A percentile compares a stretch with the other conserved stretches of the same genome.
Evolutionary conservation across 2,888 invertebrate genomes (phyloP).

Genomic region (Dascillus cervinus): DNA sequence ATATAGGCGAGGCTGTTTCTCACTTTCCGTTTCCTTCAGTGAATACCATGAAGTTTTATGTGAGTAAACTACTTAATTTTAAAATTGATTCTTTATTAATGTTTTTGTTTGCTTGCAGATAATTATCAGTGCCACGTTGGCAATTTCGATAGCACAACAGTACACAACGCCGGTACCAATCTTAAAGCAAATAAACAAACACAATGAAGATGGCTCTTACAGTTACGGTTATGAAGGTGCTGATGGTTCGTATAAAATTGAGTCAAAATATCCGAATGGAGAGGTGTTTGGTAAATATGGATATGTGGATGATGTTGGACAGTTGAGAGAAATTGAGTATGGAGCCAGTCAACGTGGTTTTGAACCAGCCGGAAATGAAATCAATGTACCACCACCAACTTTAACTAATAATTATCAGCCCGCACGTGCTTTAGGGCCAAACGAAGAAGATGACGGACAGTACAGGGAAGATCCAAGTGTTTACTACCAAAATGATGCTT

Average conservation of each 20-base stretch:
- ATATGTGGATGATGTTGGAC: conserved; percentile 74
- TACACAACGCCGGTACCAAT: conserved; percentile 73
- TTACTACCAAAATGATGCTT: conserved; percentile 61
- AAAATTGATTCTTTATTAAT: background rate
- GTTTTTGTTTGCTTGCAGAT: background rate
- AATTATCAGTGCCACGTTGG: background rate
- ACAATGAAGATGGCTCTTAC: conserved; percentile 83
- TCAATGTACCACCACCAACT: conserved; percentile 79
- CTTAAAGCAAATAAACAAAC: conserved; percentile 74
- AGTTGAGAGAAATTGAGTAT: conserved; percentile 72
- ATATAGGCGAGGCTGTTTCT: conserved; percentile 24
- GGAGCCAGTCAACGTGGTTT: conserved; percentile 77
- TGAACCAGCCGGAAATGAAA: conserved; percentile 67
- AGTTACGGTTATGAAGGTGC: conserved; percentile 83
- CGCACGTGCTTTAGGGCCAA: conserved; percentile 40
- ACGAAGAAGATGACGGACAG: conserved; percentile 76
- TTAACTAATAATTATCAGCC: conserved; percentile 48
- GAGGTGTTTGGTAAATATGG: conserved; percentile 86
- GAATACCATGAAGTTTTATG: conserved; percentile 17
- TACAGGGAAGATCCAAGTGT: conserved; percentile 77
- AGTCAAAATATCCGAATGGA: conserved; percentile 75
- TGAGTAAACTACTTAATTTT: conserved; percentile 12
- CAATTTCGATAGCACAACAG: conserved; percentile 22
- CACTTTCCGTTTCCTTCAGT: conserved; percentile 16
- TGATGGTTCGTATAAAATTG: conserved; percentile 81